Evolutionary conservation across 1,140 invertebrate genomes (phyloP), one percentile per base, ranked within the genome.

Genomic region (Drosophila auraria): DNA sequence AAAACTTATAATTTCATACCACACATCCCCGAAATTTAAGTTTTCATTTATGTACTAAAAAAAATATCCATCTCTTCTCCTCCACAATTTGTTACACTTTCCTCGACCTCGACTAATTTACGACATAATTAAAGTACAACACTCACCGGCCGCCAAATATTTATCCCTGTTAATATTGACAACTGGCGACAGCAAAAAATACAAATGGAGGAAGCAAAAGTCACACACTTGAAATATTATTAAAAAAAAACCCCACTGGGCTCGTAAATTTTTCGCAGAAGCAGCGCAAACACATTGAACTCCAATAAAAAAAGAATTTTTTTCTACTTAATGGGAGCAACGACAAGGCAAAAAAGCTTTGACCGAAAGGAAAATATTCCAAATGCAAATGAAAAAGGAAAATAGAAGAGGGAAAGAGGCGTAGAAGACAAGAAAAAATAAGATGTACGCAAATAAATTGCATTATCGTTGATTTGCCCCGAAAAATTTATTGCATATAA

Each of bases 401-500:
- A 70, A 57, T 62, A 47, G 57, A 44, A 47, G 76, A 45, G 59
- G 20, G 51, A 61, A 17, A 49, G 44, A 30, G 45, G 17, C 56
- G 25, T 38, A 36, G 30, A 49, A 15, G 27, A n/a, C 23, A 20
- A 44, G 50, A 33, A 51, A 63, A 65, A 61, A 59, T 61, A 71
- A 64, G 70, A 63, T 66, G 36, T 66, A 50, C 14, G 78, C 71
- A 73, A 81, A 84, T 83, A 87, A 87, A 87, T 87, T 87, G 80
- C 83, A 87, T 87, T 87, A 87, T 87, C 83, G 80, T 87, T 87
- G 83, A 87, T 87, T 78, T 87, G 78, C 66, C 53, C 33, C 53
- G 30, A 66, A 83, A 77, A 87, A 83, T 87, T 87, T 87, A 87
- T 87, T 87, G 71, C 83, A 83, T 87, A 74, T 87, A 86, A 87